Base-by-base conservation (phyloP, 2,888 invertebrate genomes). In the Actias luna region DNA sequence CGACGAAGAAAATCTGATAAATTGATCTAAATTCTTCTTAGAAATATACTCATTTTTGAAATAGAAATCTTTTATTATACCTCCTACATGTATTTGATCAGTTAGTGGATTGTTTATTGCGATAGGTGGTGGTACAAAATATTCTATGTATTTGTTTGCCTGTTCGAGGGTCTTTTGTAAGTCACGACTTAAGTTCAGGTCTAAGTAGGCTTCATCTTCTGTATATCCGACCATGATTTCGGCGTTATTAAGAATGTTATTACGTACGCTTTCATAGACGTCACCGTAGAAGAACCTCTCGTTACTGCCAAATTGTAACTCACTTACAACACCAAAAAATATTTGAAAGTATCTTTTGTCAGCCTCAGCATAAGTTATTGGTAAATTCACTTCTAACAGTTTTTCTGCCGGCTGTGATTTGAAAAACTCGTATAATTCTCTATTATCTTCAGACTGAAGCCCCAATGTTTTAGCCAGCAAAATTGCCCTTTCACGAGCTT, bases 211-310 rank as follows among this genome's bases (percentile, higher is more conserved):
- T 83, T 96, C 96, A 59, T 95, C 94, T 1, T 93, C 92, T 31
- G 94, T 96, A 4, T 95, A 80, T 1, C 96, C 96, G 29, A 94
- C 86, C 79, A 97, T 94, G 80, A 95, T 93, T 0, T 96, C 95
- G 0, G 94, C 85, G 14, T 67, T 78, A 62, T 77, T 71, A 58
- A 93, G 82, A 5, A 83, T 83, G 36, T 94, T 94, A 25, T 85
- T 77, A 69, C 87, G 83, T 31, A 88, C 67, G 42, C 83, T 77
- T 46, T 93, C 84, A 12, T 61, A 65, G 10, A 73, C 33, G 60
- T 78, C 68, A 14, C 78, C 78, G 16, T 67, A 64, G 46, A 81
- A 80, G 62, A 74, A 82, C 60, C 66, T 64, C 60, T 78, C 78
- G n/a, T 67, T 69, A 39, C 69, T 62, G 7, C 67, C 72, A 65